Percentiles rank a stretch among this genome's conserved stretches.
Conservation (phyloP, 1,140 invertebrate genomes). For the Pygmarrhopalites habei region DNA sequence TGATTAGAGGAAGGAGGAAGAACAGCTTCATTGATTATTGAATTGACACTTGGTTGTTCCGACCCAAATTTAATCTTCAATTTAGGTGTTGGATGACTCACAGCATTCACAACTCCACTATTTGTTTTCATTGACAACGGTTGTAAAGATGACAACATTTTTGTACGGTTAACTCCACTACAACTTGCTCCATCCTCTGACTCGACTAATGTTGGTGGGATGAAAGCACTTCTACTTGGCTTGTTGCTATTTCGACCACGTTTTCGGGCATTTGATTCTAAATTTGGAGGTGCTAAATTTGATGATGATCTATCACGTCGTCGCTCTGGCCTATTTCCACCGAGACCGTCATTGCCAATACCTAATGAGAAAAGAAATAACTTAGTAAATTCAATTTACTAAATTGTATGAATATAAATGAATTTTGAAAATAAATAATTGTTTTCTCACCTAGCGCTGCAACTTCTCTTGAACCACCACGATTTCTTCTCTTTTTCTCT, state of each 20-base stretch:
- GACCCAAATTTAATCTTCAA: conserved; percentile 72
- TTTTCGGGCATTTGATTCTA: conserved; percentile 22
- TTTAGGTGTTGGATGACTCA: conserved; percentile 54
- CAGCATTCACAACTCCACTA: conserved; percentile 24
- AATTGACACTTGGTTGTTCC: conserved; percentile 41
- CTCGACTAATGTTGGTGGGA: conserved; percentile 36
- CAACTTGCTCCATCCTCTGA: conserved; percentile 5
- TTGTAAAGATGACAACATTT: too few species aligned
- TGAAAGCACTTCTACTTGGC: conserved; percentile 34
- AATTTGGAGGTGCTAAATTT: background rate
- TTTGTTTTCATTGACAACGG: too few species aligned
- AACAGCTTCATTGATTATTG: conserved; percentile 12
- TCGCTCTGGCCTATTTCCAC: conserved; percentile 24
- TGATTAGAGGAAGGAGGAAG: background rate
- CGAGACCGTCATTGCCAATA: conserved; percentile 24
- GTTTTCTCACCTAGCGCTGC: too few species aligned
- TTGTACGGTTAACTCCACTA: background rate
- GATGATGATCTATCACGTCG: conserved; percentile 20
- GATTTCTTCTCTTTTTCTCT: conserved; percentile 43
- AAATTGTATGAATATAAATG: too few species aligned
- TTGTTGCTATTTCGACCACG: conserved; percentile 27
- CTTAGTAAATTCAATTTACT: too few species aligned
- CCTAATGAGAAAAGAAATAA: too few species aligned
- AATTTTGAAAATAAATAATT: too few species aligned
- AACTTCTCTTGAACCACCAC: conserved; percentile 36